Percentiles rank a stretch among this genome's conserved stretches.
phyloP scores from a whole-genome alignment of 2,888 invertebrate species.

The Agrochola litura region DNA sequence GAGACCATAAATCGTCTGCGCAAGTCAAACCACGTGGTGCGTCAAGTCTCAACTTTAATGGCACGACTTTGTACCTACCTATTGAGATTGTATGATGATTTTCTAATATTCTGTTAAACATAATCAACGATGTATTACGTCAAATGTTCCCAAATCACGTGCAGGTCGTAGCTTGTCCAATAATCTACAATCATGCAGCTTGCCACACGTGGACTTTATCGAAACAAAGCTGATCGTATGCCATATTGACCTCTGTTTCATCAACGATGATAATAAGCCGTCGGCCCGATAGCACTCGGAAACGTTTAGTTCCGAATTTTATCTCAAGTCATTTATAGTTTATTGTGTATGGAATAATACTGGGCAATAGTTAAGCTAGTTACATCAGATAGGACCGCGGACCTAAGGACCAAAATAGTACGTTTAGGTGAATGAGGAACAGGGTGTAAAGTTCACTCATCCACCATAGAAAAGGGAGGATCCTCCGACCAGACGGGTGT shows the following conservation, averaged over 20 bases:
- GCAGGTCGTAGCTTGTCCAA: not conserved
- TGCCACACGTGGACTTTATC: conserved; percentile 53
- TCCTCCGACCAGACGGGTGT: too few relatives aligned
- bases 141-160: conserved; percentile 10
- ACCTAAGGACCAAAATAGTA: not conserved
- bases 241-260: conserved; percentile 55
- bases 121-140: not conserved
- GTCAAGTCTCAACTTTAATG: too few relatives aligned
- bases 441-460: too few relatives aligned
- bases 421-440: too few relatives aligned
- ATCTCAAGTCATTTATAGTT: conserved; percentile 7
- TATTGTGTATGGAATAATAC: conserved; percentile 14
- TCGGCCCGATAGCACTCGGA: conserved; percentile 27
- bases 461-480: too few relatives aligned
- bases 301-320: conserved; percentile 41
- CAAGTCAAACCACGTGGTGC: too few relatives aligned
- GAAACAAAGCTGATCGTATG: conserved; percentile 29
- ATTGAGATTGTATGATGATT: not conserved
- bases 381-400: not conserved
- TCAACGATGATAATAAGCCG: conserved; percentile 42
- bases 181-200: conserved; percentile 28
- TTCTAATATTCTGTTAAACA: not conserved
- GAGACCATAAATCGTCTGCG: too few relatives aligned
- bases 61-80: too few relatives aligned
- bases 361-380: not conserved